A percentile compares a stretch with the other conserved stretches of the same genome.
These are phyloP conservation scores for Nothocercus nigrocapillus DNA, from an alignment of 2,113 vertebrate species.

Conservation along the genomic window DNA sequence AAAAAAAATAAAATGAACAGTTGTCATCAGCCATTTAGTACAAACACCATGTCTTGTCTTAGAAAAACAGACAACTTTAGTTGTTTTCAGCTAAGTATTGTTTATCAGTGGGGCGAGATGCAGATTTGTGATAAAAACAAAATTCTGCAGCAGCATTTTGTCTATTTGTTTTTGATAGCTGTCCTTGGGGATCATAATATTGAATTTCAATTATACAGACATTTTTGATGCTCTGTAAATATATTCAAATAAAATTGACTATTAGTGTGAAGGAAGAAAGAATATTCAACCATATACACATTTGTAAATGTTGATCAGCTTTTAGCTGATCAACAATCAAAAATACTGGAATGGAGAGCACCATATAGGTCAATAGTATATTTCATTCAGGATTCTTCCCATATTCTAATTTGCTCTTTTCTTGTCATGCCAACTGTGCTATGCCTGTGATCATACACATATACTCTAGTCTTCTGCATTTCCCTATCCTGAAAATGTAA, in stretches of 20 bases:
- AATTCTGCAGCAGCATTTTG: not conserved
- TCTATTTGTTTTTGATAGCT: not conserved
- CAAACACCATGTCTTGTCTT: constrained; percentile 15
- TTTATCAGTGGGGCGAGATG: not conserved
- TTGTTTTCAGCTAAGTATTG: not conserved
- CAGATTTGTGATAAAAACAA: not conserved
- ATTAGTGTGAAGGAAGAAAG: not conserved
- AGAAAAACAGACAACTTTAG: not conserved
- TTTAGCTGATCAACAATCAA: not conserved
- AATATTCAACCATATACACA: not conserved
- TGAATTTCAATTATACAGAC: not conserved
- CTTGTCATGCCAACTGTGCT: not conserved
- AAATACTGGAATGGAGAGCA: not conserved
- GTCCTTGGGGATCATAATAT: not conserved
- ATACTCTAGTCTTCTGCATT: not conserved
- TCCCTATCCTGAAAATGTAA: not conserved
- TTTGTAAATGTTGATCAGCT: not conserved
- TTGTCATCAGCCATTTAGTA: constrained; percentile 64
- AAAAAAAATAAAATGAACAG: constrained; percentile 47
- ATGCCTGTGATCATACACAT: not conserved
- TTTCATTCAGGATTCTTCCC: not conserved
- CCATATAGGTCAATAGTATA: not conserved
- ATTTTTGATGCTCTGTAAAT: not conserved
- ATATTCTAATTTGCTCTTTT: not conserved
- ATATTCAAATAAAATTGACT: not conserved